phyloP scores from a whole-genome alignment of 2,888 invertebrate genomes.

The Mythimna impura region DNA sequence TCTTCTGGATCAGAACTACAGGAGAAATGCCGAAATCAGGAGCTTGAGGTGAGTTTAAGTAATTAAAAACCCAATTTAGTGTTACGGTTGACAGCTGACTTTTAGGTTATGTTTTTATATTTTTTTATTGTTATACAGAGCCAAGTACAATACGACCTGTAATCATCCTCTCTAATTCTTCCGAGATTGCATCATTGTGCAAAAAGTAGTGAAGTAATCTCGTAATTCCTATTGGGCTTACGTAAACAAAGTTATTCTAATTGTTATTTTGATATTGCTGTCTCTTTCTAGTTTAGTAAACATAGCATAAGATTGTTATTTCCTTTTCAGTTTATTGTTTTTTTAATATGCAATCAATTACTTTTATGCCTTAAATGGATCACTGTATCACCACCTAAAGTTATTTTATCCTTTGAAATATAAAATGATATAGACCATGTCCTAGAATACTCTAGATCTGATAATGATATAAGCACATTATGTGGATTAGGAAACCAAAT shows the following conservation, averaged over 20 bases:
- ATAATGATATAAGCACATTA: conserved; percentile 41
- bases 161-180: conserved; percentile 56
- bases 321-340: conserved; percentile 5
- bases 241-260: conserved; percentile 42
- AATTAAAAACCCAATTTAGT: conserved; percentile 50
- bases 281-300: conserved; percentile 49
- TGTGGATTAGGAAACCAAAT: conserved; percentile 41
- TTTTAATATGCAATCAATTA: background rate
- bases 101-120: conserved; percentile 86
- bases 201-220: conserved; percentile 32
- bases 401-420: conserved; percentile 17
- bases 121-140: conserved; percentile 61
- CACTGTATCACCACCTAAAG: conserved; percentile 41
- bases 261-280: conserved; percentile 46
- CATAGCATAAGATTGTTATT: conserved; percentile 30
- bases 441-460: conserved; percentile 24
- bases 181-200: conserved; percentile 46
- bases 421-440: conserved; percentile 6
- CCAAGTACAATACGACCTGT: conserved; percentile 42
- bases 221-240: conserved; percentile 38
- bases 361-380: background rate
- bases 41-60: conserved; percentile 90
- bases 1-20: conserved; percentile 87
- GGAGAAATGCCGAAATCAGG: conserved; percentile 90
- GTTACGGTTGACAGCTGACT: conserved; percentile 76